Evolutionary conservation across 2,888 invertebrate genomes (phyloP).

Genomic region (Diabrotica balteata): DNA sequence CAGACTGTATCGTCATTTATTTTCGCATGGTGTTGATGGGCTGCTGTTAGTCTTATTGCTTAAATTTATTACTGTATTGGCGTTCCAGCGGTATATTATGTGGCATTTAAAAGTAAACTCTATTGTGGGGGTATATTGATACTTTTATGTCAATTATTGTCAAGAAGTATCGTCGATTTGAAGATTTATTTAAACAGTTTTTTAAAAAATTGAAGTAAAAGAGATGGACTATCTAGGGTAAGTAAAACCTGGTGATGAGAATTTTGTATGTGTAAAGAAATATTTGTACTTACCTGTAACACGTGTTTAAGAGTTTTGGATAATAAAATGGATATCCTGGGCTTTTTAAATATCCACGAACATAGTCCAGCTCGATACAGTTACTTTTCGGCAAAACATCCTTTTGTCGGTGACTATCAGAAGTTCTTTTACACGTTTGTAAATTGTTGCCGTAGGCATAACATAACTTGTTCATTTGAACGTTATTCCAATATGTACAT

Average conservation of each 20-base stretch:
- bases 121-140: no score
- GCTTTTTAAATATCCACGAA: slow-evolving; percentile 58
- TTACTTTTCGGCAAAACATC: slow-evolving; percentile 26
- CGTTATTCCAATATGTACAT: slow-evolving; percentile 44
- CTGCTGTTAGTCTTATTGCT: no score
- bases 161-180: no score
- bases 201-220: no score
- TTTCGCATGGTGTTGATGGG: no score
- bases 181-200: no score
- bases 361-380: slow-evolving; percentile 53
- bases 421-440: slow-evolving; percentile 32
- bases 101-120: no score
- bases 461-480: slow-evolving; percentile 39
- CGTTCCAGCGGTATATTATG: no score
- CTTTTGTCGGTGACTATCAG: slow-evolving; percentile 7
- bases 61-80: no score
- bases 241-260: not conserved
- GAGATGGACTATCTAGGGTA: no score
- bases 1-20: no score
- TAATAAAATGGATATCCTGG: slow-evolving; percentile 61
- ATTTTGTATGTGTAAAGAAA: not conserved
- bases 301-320: slow-evolving; percentile 57
- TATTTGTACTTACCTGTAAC: slow-evolving; percentile 58
- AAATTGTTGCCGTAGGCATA: slow-evolving; percentile 37
- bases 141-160: no score